phyloP scores from a whole-genome alignment of 2,797 vertebrate species.

The Champsocephalus esox region DNA sequence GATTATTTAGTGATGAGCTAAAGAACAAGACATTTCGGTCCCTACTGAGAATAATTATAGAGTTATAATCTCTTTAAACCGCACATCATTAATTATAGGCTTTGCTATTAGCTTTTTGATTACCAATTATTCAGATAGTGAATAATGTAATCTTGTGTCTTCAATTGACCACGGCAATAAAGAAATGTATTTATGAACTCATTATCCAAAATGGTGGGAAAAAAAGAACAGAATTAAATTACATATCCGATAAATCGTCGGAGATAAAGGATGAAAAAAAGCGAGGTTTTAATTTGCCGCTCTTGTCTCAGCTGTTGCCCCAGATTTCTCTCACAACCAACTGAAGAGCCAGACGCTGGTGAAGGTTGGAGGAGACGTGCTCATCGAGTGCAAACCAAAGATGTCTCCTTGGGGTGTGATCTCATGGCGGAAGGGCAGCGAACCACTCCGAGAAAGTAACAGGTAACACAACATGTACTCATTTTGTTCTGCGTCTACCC shows the following conservation, averaged over 20 bases:
- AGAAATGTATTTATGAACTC: conserved; percentile 5
- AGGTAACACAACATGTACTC: conserved; percentile 84
- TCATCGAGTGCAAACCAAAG: conserved; percentile 95
- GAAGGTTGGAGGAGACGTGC: conserved; percentile 92
- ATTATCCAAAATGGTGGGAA: background rate
- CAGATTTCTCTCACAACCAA: conserved; percentile 93
- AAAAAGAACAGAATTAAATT: background rate
- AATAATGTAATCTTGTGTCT: conserved; percentile 4
- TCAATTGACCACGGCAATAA: conserved; percentile 2
- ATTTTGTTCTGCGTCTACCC: conserved; percentile 17
- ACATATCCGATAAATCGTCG: conserved; percentile 26
- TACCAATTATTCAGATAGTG: conserved; percentile 14
- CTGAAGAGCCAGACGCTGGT: conserved; percentile 92
- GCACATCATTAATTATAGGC: background rate
- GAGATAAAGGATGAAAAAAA: conserved; percentile 4
- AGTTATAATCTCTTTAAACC: conserved; percentile 9
- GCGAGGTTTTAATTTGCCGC: conserved; percentile 50
- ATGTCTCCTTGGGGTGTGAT: conserved; percentile 95
- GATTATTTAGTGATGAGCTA: conserved; percentile 6
- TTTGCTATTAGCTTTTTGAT: conserved; percentile 20
- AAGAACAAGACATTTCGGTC: conserved; percentile 51
- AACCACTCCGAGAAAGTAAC: conserved; percentile 87
- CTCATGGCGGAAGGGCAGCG: conserved; percentile 93
- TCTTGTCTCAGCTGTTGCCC: conserved; percentile 89
- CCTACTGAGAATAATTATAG: conserved; percentile 17